Evolutionary conservation across 64 coral and sea anemone species (phyloP).

Genomic region (Pocillopora verrucosa): DNA sequence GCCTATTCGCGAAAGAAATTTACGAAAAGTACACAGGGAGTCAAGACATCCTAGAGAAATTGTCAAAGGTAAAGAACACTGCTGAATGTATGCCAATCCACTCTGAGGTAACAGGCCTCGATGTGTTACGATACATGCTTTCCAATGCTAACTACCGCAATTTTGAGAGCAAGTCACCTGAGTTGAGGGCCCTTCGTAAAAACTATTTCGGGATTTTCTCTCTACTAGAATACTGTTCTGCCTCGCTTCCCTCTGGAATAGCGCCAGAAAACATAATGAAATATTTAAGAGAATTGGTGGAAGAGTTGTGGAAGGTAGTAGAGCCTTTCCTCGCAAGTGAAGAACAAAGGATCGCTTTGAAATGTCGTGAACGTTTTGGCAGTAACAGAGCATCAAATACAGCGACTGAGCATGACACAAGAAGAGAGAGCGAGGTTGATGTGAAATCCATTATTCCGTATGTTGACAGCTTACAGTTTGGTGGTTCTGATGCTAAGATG

Average conservation of each 20-base stretch:
- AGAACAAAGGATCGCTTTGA: background rate
- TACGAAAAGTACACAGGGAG: background rate
- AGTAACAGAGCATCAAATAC: too few relatives aligned
- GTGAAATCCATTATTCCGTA: background rate
- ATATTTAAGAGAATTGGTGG: background rate
- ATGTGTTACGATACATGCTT: slow-evolving; percentile 20
- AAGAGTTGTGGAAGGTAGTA: background rate
- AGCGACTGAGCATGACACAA: too few relatives aligned
- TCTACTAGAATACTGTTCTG: background rate
- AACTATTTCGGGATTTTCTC: background rate
- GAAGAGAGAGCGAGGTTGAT: background rate
- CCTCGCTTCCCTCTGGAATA: background rate
- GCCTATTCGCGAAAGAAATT: background rate
- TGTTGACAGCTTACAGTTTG: background rate
- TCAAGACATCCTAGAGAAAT: background rate
- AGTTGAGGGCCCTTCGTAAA: background rate
- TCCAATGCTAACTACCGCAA: background rate
- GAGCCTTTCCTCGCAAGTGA: background rate
- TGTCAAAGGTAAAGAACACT: background rate
- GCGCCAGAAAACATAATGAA: background rate
- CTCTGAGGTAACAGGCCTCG: background rate
- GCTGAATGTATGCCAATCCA: background rate
- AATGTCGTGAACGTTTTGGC: slow-evolving; percentile 21
- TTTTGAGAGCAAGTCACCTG: background rate
- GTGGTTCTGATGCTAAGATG: background rate